Evolutionary conservation across 2,113 vertebrate genomes (phyloP).

Genomic region (human): GRCh38 chr7:51011501-51012000

Average conservation of each 20-base stretch:
- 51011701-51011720: background rate
- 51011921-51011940: conserved; percentile 77
- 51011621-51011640: background rate
- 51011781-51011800: conserved; percentile 75
- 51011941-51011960: conserved; percentile 55
- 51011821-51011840: conserved; percentile 77
- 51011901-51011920: conserved; percentile 79
- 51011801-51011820: conserved; percentile 75
- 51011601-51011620: background rate
- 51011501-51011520: background rate
- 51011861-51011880: conserved; percentile 79
- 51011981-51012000: background rate
- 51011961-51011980: background rate
- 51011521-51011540: fast-evolving
- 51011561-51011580: no score
- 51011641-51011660: background rate
- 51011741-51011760: background rate
- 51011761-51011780: conserved; percentile 67
- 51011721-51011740: no score
- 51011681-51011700: background rate
- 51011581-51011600: background rate
- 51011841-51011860: conserved; percentile 61
- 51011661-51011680: background rate
- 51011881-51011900: conserved; percentile 81
- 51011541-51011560: no score